Conservation (phyloP, 2,797 vertebrate genomes). For the Lutjanus campechanus region DNA sequence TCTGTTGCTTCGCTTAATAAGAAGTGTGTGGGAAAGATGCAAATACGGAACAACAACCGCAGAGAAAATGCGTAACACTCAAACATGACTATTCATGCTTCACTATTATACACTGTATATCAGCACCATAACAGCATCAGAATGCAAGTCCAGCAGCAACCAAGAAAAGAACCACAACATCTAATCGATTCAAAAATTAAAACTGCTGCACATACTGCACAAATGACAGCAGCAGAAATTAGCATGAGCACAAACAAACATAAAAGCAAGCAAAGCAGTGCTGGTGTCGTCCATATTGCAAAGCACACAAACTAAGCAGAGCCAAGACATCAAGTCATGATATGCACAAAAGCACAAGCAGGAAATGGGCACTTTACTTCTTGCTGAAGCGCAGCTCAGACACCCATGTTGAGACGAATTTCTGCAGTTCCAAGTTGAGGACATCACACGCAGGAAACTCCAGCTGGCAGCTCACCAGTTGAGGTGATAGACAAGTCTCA, state of each 20-base stretch:
- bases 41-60: constrained; percentile 3
- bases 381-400: too few relatives aligned
- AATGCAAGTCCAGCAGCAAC: constrained; percentile 5
- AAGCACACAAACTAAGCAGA: constrained; percentile 1
- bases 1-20: neutral
- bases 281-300: too few relatives aligned
- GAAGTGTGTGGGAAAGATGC: neutral
- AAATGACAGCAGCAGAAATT: neutral
- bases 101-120: neutral
- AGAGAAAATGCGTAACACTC: neutral
- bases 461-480: too few relatives aligned
- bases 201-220: neutral
- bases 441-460: too few relatives aligned
- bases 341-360: neutral
- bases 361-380: too few relatives aligned
- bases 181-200: neutral
- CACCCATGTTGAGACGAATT: too few relatives aligned
- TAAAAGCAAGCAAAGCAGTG: too few relatives aligned
- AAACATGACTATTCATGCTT: constrained; percentile 1
- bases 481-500: too few relatives aligned
- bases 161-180: neutral
- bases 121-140: neutral
- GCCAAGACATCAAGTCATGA: neutral
- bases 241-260: neutral
- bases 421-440: too few relatives aligned